A percentile compares a stretch with the other conserved stretches of the same genome.
phyloP scores from a whole-genome alignment of 2,113 vertebrate genomes.

The Leucopternis melanops region DNA sequence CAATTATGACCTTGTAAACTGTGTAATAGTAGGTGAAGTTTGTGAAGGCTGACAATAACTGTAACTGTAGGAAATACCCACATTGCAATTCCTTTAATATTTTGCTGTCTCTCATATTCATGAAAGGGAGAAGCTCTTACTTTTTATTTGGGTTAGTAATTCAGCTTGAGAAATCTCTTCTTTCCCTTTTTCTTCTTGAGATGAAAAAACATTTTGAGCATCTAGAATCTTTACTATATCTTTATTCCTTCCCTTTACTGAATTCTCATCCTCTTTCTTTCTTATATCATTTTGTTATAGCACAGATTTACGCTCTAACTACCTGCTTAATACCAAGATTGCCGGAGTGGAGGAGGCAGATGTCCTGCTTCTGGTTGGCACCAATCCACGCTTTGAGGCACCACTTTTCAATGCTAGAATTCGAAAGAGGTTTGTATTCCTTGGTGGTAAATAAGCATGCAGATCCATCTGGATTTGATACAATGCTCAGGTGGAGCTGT shows the following conservation, averaged over 20 bases:
- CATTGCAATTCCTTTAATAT: not conserved
- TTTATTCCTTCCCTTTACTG: not conserved
- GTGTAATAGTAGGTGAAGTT: not conserved
- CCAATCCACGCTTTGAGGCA: conserved; percentile 95
- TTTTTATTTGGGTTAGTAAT: not conserved
- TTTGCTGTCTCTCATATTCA: not conserved
- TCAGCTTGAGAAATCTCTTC: not conserved
- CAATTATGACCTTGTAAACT: not conserved
- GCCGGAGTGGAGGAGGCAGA: conserved; percentile 92
- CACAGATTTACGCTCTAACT: conserved; percentile 93
- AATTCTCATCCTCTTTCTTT: not conserved
- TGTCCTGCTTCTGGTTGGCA: conserved; percentile 88
- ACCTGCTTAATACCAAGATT: conserved; percentile 92
- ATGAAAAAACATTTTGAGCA: not conserved
- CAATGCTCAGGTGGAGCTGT: not conserved
- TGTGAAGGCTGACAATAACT: not conserved
- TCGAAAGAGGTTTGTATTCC: conserved; percentile 85
- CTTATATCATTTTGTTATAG: conserved; percentile 59
- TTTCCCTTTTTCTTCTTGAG: not conserved
- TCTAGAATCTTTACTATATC: not conserved
- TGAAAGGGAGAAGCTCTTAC: not conserved
- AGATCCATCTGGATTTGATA: not conserved
- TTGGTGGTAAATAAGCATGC: not conserved
- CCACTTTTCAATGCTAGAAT: conserved; percentile 93
- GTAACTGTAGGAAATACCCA: not conserved